Conservation (phyloP, 2,113 vertebrate genomes). For the Hippocampus mohnikei region DNA sequence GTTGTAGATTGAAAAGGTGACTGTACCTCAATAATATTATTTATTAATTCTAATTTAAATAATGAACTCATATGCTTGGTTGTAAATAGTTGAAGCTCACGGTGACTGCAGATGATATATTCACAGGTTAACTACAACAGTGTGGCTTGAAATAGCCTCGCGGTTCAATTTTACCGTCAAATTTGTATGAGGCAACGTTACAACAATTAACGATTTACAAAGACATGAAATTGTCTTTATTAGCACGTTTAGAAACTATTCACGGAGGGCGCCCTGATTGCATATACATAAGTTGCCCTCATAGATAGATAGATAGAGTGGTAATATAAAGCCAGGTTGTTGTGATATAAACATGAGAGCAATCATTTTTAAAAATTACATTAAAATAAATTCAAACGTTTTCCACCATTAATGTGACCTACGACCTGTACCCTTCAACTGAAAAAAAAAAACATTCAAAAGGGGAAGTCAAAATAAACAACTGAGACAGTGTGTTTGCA, state of each 20-base stretch:
- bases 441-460: too few species aligned
- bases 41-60: not conserved
- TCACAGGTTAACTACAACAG: not conserved
- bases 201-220: not conserved
- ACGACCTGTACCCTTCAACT: too few species aligned
- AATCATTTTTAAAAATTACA: too few species aligned
- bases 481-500: too few species aligned
- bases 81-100: not conserved
- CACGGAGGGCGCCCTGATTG: too few species aligned
- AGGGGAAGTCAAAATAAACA: too few species aligned
- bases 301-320: too few species aligned
- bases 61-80: not conserved
- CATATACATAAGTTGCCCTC: not conserved
- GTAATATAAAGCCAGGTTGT: too few species aligned
- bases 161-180: not conserved
- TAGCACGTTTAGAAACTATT: not conserved
- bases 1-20: not conserved
- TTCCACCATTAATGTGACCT: too few species aligned
- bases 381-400: too few species aligned
- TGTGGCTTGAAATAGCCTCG: not conserved
- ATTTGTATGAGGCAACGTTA: not conserved
- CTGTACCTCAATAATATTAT: not conserved
- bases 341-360: too few species aligned
- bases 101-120: not conserved
- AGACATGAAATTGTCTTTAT: not conserved